Evolutionary conservation across 2,797 vertebrate genomes (phyloP), one percentile per base, ranked within the genome.

Genomic region (Serranus cabrilla): DNA sequence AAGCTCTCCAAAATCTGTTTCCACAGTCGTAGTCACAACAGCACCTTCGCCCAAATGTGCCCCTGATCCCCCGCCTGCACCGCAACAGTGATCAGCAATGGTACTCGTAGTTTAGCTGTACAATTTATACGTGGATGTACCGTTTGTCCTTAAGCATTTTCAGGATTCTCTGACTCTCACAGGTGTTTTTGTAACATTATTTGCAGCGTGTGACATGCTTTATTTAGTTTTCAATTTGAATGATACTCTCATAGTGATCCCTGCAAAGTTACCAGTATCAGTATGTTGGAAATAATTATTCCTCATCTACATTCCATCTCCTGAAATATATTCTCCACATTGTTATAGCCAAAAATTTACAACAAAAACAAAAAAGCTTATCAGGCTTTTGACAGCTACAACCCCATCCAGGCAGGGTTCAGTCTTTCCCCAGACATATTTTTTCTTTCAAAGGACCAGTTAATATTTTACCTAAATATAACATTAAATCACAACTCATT

Each of bases 21-120:
- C 98, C 58, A 98, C 98, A 0, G 97, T 99, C 12, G 97, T 99
- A 1, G 97, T 99, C 81, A 98, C 97, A 20, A 97, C 97, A 10
- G 96, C 97, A 2, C 96, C 97, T 0, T 97, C 98, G 17, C 94
- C 97, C 37, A 99, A 98, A 75, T 95, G 95, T 87, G 86, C 94
- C 0, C 96, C 96, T 0, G 97, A 99, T 52, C 95, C 96, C 31
- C 95, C 96, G 7, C 95, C 94, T 0, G 58, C 81, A 39, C 78
- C 87, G 27, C 85, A 85, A 14, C 80, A 87, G 52, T 93, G 84
- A 92, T 42, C 37, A 63, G 27, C 47, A 46, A 14, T 57, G 21
- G n/a, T n/a, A 63, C 40, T 40, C 9, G 0, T 56, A 55, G 31
- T 31, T 70, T 23, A 20, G 37, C 11, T 62, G 49, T 21, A 50